Base-by-base conservation (phyloP, 2,797 vertebrate species). In the Clarias laeviceps region DNA sequence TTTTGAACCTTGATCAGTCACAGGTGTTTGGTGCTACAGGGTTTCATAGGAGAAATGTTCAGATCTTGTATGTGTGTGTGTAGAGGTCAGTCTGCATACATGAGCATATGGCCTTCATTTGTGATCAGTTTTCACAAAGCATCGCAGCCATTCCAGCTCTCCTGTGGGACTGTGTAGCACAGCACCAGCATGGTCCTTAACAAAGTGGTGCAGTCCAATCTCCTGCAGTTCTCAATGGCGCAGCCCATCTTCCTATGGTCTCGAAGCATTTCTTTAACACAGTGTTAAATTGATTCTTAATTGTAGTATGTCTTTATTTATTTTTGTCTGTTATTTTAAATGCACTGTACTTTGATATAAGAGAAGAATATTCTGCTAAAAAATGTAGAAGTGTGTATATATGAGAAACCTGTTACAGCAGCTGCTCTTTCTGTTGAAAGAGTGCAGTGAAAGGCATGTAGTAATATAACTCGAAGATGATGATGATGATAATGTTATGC, bases 231-330 rank as follows among this genome's bases (percentile, higher is more conserved):
- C 62, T 81, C 64, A 81, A 64, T 68, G 62, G 40, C 5, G 12
- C 15, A 37, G 80, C 61, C 65, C 84, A 78, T 62, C 37, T 77
- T 76, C 78, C 82, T 82, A 59, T 56, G 83, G 88, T 92, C 90
- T 92, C 88, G n/a, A 92, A 91, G 86, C 87, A 91, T 92, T 92
- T 91, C 89, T 90, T 90, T 89, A 91, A 89, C 92, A 91, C 92
- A 91, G 92, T 94, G 91, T 93, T 93, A 84, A 87, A 88, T 87
- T 50, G 84, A 90, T 90, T 90, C 57, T 89, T 68, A 86, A 87
- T 87, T 83, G 84, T 90, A 91, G 91, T 94, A 92, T 93, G 92
- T 81, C 94, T 94, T 95, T 95, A 95, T 95, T 95, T 95, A 95
- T 92, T 94, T 50, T 92, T 91, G 90, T 93, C 92, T 92, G 89